These are phyloP conservation scores for Nyctibius bracteatus DNA, from an alignment of 2,113 vertebrate genomes.

Conservation along the genomic window DNA sequence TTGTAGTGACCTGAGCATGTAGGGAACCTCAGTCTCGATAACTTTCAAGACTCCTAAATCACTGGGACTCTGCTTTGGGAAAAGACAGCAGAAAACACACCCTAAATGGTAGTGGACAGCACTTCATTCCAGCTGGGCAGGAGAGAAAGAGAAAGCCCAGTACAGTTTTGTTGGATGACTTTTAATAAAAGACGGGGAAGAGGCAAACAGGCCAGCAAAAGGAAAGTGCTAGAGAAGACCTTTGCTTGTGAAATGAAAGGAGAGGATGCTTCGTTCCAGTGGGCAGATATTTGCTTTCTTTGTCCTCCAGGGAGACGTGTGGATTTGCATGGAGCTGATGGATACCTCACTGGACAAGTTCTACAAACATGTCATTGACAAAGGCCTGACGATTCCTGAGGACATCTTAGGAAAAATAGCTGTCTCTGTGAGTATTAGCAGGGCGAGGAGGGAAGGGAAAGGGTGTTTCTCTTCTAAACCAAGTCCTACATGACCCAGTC, in stretches of 20 bases:
- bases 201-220: not conserved
- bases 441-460: not conserved
- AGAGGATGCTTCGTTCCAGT: not conserved
- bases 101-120: not conserved
- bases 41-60: not conserved
- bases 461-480: not conserved
- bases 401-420: slow-evolving; percentile 96
- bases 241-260: fast-evolving
- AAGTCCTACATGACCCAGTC: not conserved
- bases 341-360: slow-evolving; percentile 97
- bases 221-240: not conserved
- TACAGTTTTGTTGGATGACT: not conserved
- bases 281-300: not conserved
- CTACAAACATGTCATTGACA: slow-evolving; percentile 96
- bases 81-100: not conserved
- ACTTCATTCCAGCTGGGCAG: not conserved
- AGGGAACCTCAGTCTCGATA: not conserved
- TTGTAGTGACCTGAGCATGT: not conserved
- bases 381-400: slow-evolving; percentile 89
- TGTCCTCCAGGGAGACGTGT: slow-evolving; percentile 87
- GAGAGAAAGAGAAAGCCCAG: not conserved
- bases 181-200: not conserved
- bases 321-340: slow-evolving; percentile 99
- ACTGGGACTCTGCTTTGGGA: not conserved
- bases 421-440: slow-evolving; percentile 84